Percentiles rank a stretch among this genome's conserved stretches.
Evolutionary conservation across 2,113 vertebrate genomes (phyloP).

Genomic region (Chauna torquata): DNA sequence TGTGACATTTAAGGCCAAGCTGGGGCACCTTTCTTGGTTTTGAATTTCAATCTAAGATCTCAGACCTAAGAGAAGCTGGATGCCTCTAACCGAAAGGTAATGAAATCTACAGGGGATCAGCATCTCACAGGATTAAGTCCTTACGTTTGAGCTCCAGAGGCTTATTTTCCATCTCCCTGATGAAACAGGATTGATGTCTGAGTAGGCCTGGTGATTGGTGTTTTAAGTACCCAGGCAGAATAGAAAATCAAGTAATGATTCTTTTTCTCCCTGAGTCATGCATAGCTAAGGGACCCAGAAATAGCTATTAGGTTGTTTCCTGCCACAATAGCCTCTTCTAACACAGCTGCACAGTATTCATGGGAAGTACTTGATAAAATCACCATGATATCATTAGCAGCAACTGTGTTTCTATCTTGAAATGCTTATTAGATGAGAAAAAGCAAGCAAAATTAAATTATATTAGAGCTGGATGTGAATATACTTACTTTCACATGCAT

Average conservation of each 20-base stretch:
- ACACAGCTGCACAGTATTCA: constrained; percentile 47
- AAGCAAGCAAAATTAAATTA: background rate
- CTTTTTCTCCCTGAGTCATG: constrained; percentile 52
- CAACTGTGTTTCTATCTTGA: background rate
- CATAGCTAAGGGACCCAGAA: constrained; percentile 7
- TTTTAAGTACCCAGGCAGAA: constrained; percentile 43
- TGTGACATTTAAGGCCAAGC: background rate
- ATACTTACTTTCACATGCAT: background rate
- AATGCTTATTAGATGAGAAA: constrained; percentile 1
- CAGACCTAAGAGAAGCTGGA: background rate
- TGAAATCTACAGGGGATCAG: constrained; percentile 10
- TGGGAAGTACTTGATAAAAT: constrained; percentile 48
- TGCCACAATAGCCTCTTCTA: constrained; percentile 35
- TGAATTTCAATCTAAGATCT: constrained; percentile 1
- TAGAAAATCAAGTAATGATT: constrained; percentile 59
- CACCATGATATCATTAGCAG: constrained; percentile 6
- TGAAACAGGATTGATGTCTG: constrained; percentile 22
- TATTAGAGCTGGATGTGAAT: background rate
- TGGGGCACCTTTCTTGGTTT: background rate
- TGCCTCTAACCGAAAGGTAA: constrained; percentile 1
- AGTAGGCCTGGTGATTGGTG: background rate
- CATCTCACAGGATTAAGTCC: background rate
- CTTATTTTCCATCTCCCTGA: background rate
- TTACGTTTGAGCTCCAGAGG: background rate
- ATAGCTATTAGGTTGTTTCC: constrained; percentile 30